A percentile compares a stretch with the other conserved stretches of the same genome.
phyloP scores from a whole-genome alignment of 2,888 invertebrate genomes.

The Aleiodes testaceus region DNA sequence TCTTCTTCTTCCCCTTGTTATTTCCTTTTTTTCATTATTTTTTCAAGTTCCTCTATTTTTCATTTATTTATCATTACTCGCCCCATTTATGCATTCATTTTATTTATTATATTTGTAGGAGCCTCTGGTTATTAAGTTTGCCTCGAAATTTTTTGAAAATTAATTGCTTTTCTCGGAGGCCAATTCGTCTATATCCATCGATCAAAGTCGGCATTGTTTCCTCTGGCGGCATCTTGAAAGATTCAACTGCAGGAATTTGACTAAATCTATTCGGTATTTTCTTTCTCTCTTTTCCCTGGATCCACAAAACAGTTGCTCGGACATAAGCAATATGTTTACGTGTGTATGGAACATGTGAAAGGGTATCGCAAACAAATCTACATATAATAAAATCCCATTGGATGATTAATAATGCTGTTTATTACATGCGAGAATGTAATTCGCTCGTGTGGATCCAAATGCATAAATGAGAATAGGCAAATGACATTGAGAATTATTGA shows the following conservation, averaged over 20 bases:
- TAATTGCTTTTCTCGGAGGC: conserved; percentile 39
- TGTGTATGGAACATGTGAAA: conserved; percentile 13
- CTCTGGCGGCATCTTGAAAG: conserved; percentile 16
- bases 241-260: conserved; percentile 11
- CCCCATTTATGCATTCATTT: conserved; percentile 13
- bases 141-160: conserved; percentile 17
- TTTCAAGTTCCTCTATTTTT: conserved; percentile 25
- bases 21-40: conserved; percentile 24
- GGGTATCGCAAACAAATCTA: conserved; percentile 5
- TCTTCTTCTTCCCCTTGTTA: conserved; percentile 52
- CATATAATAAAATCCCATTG: background rate
- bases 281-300: conserved; percentile 65
- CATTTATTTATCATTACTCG: background rate
- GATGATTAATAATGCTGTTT: conserved; percentile 36
- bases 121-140: conserved; percentile 9
- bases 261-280: conserved; percentile 8
- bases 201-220: conserved; percentile 48
- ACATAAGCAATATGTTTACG: conserved; percentile 48
- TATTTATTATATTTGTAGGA: conserved; percentile 5
- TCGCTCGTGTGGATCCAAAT: conserved; percentile 29
- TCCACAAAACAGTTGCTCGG: conserved; percentile 67
- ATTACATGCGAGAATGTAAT: conserved; percentile 13
- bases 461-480: conserved; percentile 28
- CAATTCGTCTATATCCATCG: conserved; percentile 46
- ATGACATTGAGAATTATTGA: conserved; percentile 29